Evolutionary conservation across 2,113 vertebrate genomes (phyloP).

Genomic region (Pleuronectes platessa): DNA sequence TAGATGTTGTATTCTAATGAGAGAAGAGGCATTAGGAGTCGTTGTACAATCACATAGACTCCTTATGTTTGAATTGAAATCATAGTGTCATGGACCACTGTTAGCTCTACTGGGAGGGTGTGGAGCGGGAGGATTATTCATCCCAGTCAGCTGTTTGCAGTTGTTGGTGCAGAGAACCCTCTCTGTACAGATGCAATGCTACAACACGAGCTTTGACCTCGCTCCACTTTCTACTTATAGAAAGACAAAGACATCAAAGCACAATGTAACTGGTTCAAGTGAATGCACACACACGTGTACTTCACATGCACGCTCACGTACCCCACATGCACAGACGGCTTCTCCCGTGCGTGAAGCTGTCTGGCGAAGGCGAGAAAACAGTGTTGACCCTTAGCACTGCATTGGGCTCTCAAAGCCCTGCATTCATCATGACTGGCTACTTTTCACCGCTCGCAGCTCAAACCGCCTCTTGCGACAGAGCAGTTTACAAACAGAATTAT

Average conservation of each 20-base stretch:
- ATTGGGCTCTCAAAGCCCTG: conserved; percentile 28
- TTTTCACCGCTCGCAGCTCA: conserved; percentile 18
- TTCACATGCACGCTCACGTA: not conserved
- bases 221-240: not conserved
- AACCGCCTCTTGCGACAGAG: conserved; percentile 38
- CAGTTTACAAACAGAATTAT: conserved; percentile 37
- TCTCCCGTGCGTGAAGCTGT: conserved; percentile 21
- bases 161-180: not conserved
- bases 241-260: not conserved
- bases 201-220: not conserved
- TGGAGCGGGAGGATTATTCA: not conserved
- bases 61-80: not conserved
- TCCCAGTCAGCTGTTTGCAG: not conserved
- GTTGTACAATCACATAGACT: not conserved
- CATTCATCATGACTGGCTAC: conserved; percentile 36
- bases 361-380: conserved; percentile 35
- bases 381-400: conserved; percentile 32
- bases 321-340: not conserved
- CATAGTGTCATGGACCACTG: no score
- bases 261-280: conserved; percentile 3
- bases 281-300: not conserved
- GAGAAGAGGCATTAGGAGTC: no score
- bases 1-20: no score
- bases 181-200: not conserved
- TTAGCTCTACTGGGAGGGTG: not conserved